Evolutionary conservation across 2,797 vertebrate genomes (phyloP).

Genomic region (Betta splendens): DNA sequence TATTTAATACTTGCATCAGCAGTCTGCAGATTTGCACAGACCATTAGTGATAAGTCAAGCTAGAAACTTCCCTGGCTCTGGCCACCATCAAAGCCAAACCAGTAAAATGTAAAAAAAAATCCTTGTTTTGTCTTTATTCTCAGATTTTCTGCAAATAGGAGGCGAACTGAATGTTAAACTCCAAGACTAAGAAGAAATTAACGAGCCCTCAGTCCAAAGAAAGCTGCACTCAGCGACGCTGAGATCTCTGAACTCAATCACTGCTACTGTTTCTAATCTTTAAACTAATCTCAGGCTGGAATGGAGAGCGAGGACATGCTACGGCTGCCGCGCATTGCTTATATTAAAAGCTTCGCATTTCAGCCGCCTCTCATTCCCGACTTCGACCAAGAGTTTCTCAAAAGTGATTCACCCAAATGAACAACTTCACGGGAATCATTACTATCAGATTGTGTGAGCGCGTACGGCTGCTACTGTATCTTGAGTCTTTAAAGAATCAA

Average conservation of each 20-base stretch:
- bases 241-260: not conserved
- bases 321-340: not conserved
- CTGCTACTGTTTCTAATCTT: not conserved
- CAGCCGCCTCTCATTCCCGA: not conserved
- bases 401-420: not conserved
- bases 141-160: too few relatives aligned
- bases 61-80: too few relatives aligned
- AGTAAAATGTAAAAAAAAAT: too few relatives aligned
- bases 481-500: not conserved
- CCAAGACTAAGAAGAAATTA: too few relatives aligned
- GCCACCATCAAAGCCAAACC: too few relatives aligned
- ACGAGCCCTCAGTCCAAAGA: conserved; percentile 16
- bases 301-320: too few relatives aligned
- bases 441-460: not conserved
- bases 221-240: conserved; percentile 2
- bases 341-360: not conserved
- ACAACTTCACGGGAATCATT: not conserved
- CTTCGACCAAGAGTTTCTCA: not conserved
- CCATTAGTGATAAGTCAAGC: not conserved
- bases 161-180: too few relatives aligned
- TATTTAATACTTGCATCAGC: too few relatives aligned
- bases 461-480: not conserved
- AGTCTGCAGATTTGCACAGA: not conserved
- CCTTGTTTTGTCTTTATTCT: too few relatives aligned
- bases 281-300: conserved; percentile 1